Evolutionary conservation across 2,797 vertebrate species (phyloP), one percentile per base, ranked within the genome.

Genomic region (Valencia hispanica): DNA sequence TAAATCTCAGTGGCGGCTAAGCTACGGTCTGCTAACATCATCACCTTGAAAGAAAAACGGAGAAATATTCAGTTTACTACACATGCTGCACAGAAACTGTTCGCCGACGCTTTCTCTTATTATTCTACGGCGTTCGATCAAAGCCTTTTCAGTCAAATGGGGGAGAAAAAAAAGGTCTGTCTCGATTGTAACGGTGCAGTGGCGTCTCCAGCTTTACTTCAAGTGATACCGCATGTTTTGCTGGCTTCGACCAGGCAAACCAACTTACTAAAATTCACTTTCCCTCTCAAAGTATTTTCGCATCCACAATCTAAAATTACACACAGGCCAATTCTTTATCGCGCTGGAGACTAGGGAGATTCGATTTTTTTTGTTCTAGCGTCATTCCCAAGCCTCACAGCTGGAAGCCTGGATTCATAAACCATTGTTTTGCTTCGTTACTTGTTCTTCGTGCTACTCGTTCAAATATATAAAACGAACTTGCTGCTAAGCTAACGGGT

Each of bases 401-500:
- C 95, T 96, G 96, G 96, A 96, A 89, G 94, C 94, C 95, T 90
- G 93, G 91, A 90, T 93, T 92, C 92, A 94, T 94, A 90, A 92
- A 95, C 95, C 95, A 95, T 96, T 96, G 96, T 96, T 96, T 95
- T 95, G 93, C 90, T 92, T 92, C 90, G 87, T 89, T 94, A 94
- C 91, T 92, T 92, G 79, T 88, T 91, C 91, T 89, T 91, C 74
- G 86, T 89, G 78, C 86, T 89, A 86, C 76, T 88, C 84, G 77
- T 84, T 90, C 68, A 78, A 87, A 74, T 45, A 45, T 45, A 27
- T 45, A 90, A 94, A 92, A 84, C 71, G 73, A 25, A 83, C 89
- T 82, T 78, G 45, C 86, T 80, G 79, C 75, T 30, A 74, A 81
- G 48, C 71, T 75, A 77, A 27, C n/a, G 39, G 3, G 27, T 48